Evolutionary conservation across 2,797 vertebrate genomes (phyloP).

Genomic region (Sebastes itinus): DNA sequence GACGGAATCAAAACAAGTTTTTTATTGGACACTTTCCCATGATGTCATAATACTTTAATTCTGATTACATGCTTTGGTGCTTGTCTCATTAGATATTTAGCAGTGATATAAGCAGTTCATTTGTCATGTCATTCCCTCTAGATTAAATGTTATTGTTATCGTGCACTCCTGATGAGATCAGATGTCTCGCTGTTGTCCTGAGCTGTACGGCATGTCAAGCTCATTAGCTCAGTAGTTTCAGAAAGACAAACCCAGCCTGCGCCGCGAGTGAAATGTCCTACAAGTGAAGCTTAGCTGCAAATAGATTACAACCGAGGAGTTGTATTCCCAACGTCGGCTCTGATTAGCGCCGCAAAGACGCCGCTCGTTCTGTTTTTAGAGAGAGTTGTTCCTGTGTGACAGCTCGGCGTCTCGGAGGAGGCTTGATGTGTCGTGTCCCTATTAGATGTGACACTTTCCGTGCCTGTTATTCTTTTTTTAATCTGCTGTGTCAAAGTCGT

Average conservation of each 20-base stretch:
- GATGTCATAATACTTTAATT: background rate
- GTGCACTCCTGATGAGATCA: constrained; percentile 34
- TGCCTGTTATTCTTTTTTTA: constrained; percentile 72
- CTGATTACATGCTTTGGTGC: background rate
- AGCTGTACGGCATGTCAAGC: constrained; percentile 41
- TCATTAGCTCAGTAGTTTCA: constrained; percentile 62
- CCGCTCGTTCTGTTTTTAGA: constrained; percentile 53
- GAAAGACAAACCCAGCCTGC: constrained; percentile 51
- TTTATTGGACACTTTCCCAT: background rate
- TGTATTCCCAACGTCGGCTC: constrained; percentile 65
- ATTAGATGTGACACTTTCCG: constrained; percentile 76
- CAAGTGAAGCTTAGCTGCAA: constrained; percentile 66
- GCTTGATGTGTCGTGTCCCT: constrained; percentile 61
- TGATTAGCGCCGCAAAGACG: constrained; percentile 59
- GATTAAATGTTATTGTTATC: constrained; percentile 28
- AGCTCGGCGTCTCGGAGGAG: constrained; percentile 52
- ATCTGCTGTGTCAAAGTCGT: constrained; percentile 61
- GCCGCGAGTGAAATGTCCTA: constrained; percentile 60
- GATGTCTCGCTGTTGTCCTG: constrained; percentile 57
- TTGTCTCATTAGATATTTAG: constrained; percentile 1
- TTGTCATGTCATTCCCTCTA: background rate
- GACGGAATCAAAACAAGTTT: background rate
- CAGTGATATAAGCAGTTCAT: constrained; percentile 10
- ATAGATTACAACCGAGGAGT: constrained; percentile 63
- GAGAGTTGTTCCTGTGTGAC: constrained; percentile 54